Evolutionary conservation across 2,888 invertebrate genomes (phyloP).

Genomic region (Lycia hirtaria): DNA sequence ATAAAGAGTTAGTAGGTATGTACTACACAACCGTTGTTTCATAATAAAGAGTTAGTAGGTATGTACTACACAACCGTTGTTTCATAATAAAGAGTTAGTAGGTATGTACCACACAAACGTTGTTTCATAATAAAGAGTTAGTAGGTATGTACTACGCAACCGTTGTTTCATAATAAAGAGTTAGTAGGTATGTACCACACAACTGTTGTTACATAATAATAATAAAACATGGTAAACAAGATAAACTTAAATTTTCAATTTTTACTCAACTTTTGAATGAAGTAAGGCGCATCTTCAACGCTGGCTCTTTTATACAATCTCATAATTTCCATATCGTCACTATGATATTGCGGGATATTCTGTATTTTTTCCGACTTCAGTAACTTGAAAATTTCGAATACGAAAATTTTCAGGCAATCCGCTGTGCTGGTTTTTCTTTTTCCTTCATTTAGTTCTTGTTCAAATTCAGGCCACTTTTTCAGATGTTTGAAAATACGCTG

Average conservation of each 20-base stretch:
- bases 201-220: too few relatives aligned
- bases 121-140: too few relatives aligned
- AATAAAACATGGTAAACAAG: not conserved
- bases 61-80: too few relatives aligned
- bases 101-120: too few relatives aligned
- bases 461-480: constrained; percentile 47
- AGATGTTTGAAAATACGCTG: constrained; percentile 50
- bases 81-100: too few relatives aligned
- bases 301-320: constrained; percentile 56
- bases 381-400: constrained; percentile 46
- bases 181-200: too few relatives aligned
- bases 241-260: not conserved
- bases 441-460: constrained; percentile 22
- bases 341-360: constrained; percentile 49
- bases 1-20: too few relatives aligned
- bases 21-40: too few relatives aligned
- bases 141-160: too few relatives aligned
- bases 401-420: constrained; percentile 43
- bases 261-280: not conserved
- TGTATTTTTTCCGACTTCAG: constrained; percentile 64
- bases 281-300: constrained; percentile 37
- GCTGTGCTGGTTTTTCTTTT: constrained; percentile 33
- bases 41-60: too few relatives aligned
- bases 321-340: constrained; percentile 44
- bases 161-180: too few relatives aligned